phyloP scores from a whole-genome alignment of 2,113 vertebrate genomes.

The Anarhynchus alexandrinus region DNA sequence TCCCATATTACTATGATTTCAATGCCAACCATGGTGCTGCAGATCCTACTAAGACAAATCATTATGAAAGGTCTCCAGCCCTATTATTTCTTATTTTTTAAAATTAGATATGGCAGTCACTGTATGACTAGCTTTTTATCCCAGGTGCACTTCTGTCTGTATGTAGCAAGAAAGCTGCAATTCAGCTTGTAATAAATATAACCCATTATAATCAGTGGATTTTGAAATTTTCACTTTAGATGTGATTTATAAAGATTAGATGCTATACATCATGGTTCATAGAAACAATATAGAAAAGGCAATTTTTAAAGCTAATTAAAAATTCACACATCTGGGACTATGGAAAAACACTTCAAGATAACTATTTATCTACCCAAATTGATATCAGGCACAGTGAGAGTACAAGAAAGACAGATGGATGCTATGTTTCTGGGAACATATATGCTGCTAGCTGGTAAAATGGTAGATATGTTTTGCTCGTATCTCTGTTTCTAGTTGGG shows the following conservation, averaged over 20 bases:
- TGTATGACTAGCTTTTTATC: neutral
- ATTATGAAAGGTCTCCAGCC: neutral
- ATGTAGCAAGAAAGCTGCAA: neutral
- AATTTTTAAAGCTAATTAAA: slow-evolving; percentile 16
- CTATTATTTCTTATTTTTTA: neutral
- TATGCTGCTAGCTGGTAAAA: neutral
- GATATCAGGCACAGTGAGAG: neutral
- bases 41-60: neutral
- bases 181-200: neutral
- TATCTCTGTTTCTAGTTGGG: neutral
- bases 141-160: neutral
- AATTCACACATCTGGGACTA: slow-evolving; percentile 6
- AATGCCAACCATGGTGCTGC: neutral
- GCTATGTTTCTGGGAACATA: neutral
- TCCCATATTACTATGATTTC: neutral
- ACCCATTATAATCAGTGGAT: neutral
- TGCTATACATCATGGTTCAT: neutral
- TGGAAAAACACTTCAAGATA: neutral
- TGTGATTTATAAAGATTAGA: neutral
- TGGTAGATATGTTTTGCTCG: neutral
- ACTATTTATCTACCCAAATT: neutral
- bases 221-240: neutral
- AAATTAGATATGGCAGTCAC: neutral
- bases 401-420: neutral
- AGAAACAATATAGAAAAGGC: slow-evolving; percentile 13